A percentile compares a stretch with the other conserved stretches of the same genome.
Conservation (phyloP, 92 coral and sea anemone species). For the Bergia puertoricense region DNA sequence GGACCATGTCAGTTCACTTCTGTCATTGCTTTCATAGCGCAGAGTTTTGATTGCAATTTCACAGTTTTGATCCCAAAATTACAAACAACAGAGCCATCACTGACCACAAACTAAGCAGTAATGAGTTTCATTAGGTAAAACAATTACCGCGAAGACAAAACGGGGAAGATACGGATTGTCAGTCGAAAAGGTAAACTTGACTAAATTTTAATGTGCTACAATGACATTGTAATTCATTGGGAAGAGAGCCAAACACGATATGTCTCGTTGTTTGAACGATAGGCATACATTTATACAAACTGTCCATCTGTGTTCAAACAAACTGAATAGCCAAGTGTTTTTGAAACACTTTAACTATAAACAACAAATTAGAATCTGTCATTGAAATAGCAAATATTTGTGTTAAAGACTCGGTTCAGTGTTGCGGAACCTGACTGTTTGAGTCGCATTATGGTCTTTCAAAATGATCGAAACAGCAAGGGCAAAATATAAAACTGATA, state of each 20-base stretch:
- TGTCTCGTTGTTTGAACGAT: neutral
- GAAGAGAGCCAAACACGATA: neutral
- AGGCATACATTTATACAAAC: neutral
- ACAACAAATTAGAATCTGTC: slow-evolving; percentile 33
- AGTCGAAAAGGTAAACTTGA: neutral
- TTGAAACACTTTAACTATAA: neutral
- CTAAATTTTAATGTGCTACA: neutral
- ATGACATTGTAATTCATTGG: neutral
- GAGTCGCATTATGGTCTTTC: neutral
- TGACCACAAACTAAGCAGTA: slow-evolving; percentile 24
- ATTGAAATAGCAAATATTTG: slow-evolving; percentile 37
- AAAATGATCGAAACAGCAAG: neutral
- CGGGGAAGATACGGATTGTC: neutral
- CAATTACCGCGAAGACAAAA: neutral
- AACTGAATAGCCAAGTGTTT: slow-evolving; percentile 14
- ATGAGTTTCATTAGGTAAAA: neutral
- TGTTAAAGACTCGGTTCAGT: slow-evolving; percentile 5
- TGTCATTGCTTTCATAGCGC: neutral
- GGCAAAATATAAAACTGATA: neutral
- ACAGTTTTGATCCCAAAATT: slow-evolving; percentile 19
- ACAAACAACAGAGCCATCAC: neutral
- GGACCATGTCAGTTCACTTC: neutral
- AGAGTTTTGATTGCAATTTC: neutral
- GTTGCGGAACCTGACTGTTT: slow-evolving; percentile 24
- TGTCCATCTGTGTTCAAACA: slow-evolving; percentile 7